phyloP scores from a whole-genome alignment of 2,888 invertebrate genomes.

The Coelogynopora nodosa region DNA sequence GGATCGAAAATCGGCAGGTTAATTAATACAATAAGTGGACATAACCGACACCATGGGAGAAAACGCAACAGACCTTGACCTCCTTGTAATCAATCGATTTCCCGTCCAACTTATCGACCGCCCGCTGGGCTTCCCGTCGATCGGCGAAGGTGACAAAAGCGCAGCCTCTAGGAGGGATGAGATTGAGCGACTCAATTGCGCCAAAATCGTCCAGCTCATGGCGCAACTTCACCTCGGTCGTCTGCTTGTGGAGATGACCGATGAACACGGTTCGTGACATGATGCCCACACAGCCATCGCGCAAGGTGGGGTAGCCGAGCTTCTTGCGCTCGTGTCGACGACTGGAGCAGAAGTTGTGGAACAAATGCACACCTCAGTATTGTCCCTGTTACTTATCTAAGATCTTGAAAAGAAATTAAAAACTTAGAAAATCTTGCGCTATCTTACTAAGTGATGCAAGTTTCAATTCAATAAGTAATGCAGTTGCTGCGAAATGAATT shows the following conservation, averaged over 20 bases:
- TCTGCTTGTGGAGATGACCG: constrained; percentile 88
- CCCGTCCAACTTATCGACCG: constrained; percentile 78
- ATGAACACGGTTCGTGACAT: constrained; percentile 97
- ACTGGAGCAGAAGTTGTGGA: too few species aligned
- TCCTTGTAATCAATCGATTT: constrained; percentile 71
- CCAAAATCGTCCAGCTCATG: constrained; percentile 79
- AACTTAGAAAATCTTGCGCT: too few species aligned
- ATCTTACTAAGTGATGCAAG: too few species aligned
- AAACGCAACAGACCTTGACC: neutral
- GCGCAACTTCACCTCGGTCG: constrained; percentile 85
- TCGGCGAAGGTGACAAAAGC: constrained; percentile 96
- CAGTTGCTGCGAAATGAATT: too few species aligned
- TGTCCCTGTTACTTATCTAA: too few species aligned
- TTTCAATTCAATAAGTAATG: too few species aligned
- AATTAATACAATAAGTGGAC: neutral
- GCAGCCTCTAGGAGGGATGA: constrained; percentile 92
- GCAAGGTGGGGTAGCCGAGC: constrained; percentile 71
- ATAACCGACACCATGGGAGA: neutral
- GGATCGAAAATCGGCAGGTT: neutral
- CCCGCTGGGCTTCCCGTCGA: constrained; percentile 82
- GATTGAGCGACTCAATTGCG: constrained; percentile 60
- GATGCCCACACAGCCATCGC: constrained; percentile 73
- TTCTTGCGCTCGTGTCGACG: neutral
- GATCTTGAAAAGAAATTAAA: too few species aligned
- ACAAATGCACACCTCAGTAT: too few species aligned